phyloP scores from a whole-genome alignment of 2,888 invertebrate species.

The Xanthorhoe designata region DNA sequence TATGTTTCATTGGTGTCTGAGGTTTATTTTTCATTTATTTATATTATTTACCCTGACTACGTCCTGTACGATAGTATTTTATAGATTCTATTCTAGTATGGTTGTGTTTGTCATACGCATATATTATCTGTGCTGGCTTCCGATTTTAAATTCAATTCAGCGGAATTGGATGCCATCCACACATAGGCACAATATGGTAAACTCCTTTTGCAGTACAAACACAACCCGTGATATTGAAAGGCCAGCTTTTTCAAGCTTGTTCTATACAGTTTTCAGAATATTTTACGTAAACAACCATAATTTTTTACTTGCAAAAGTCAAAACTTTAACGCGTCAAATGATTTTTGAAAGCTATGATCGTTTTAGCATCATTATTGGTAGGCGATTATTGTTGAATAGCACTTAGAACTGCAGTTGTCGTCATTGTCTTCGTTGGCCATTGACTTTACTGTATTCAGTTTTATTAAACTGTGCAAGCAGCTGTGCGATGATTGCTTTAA shows the following conservation, averaged over 20 bases:
- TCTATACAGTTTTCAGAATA: too few relatives aligned
- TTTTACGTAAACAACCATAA: too few relatives aligned
- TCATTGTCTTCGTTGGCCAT: background rate
- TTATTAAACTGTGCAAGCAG: conserved; percentile 41
- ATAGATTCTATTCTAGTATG: conserved; percentile 11
- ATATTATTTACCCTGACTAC: background rate
- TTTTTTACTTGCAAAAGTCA: too few relatives aligned
- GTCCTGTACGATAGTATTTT: background rate
- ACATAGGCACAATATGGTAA: conserved; percentile 14
- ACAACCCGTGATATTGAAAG: too few relatives aligned
- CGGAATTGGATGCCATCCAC: conserved; percentile 40
- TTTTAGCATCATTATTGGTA: too few relatives aligned
- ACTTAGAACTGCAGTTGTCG: background rate
- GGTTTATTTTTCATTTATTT: too few relatives aligned
- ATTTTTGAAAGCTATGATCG: too few relatives aligned
- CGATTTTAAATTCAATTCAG: conserved; percentile 46
- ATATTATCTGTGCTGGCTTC: conserved; percentile 33
- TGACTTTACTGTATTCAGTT: background rate
- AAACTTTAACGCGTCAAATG: too few relatives aligned
- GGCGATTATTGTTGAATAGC: background rate
- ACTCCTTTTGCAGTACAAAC: background rate
- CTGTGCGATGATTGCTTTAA: conserved; percentile 52
- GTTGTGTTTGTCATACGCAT: conserved; percentile 31
- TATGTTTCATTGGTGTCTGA: too few relatives aligned
- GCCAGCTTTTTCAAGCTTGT: too few relatives aligned